Percentiles rank a stretch among this genome's conserved stretches.
Evolutionary conservation across 2,888 invertebrate species (phyloP).

Genomic region (Priocnemis perturbator): DNA sequence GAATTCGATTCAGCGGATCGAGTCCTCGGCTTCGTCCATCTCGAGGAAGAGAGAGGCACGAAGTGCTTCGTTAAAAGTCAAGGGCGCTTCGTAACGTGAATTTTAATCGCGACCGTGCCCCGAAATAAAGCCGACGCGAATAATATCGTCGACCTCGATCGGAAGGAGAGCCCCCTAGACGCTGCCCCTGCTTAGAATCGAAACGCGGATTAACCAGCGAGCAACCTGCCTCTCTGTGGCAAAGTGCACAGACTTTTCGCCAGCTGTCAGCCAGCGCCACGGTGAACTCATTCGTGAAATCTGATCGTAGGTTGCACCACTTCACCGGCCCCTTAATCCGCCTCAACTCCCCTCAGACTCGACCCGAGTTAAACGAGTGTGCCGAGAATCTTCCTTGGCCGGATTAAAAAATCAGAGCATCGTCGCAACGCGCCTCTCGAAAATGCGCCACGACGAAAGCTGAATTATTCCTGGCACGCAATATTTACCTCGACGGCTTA

Average conservation of each 20-base stretch:
- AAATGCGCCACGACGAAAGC: neutral
- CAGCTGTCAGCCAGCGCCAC: constrained; percentile 59
- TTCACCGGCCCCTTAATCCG: constrained; percentile 59
- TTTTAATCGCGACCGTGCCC: constrained; percentile 60
- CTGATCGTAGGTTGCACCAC: constrained; percentile 63
- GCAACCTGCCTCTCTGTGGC: constrained; percentile 45
- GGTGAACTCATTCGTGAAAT: constrained; percentile 64
- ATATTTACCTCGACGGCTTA: too few relatives aligned
- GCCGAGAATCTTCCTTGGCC: constrained; percentile 14
- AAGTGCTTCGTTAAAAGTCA: constrained; percentile 60
- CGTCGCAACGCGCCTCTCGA: neutral
- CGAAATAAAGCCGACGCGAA: constrained; percentile 55
- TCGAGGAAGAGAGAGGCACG: constrained; percentile 10
- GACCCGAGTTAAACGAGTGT: constrained; percentile 54
- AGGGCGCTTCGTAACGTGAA: constrained; percentile 54
- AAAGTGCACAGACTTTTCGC: constrained; percentile 57
- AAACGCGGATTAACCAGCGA: constrained; percentile 52
- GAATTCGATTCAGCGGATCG: constrained; percentile 15
- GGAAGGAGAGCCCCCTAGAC: constrained; percentile 29
- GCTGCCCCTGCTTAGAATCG: constrained; percentile 46
- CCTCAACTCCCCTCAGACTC: constrained; percentile 43
- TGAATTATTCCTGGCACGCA: neutral
- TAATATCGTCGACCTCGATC: constrained; percentile 52
- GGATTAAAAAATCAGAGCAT: constrained; percentile 44
- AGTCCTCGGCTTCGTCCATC: neutral